Conservation (phyloP, 2,888 invertebrate genomes). For the Amphipoea lucens region DNA sequence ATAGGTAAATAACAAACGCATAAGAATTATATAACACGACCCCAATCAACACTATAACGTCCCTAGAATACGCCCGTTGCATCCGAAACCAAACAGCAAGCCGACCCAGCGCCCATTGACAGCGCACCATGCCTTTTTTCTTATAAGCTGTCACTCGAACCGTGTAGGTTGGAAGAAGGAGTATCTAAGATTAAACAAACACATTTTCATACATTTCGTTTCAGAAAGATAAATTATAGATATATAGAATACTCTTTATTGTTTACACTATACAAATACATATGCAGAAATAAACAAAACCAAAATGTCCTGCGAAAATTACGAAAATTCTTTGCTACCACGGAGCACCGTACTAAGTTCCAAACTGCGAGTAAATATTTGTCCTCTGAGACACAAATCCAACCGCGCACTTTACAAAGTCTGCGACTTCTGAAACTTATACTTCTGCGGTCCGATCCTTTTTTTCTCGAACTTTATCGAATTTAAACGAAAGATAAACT, state of each 20-base stretch:
- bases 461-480: constrained; percentile 52
- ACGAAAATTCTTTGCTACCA: neutral
- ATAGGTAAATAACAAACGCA: too few relatives aligned
- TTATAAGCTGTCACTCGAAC: too few relatives aligned
- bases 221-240: neutral
- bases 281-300: neutral
- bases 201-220: neutral
- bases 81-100: too few relatives aligned
- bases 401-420: constrained; percentile 8
- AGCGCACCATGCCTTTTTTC: too few relatives aligned
- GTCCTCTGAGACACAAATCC: constrained; percentile 20
- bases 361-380: constrained; percentile 15
- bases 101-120: too few relatives aligned
- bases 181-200: too few relatives aligned
- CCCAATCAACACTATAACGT: too few relatives aligned
- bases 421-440: constrained; percentile 13
- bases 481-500: constrained; percentile 49
- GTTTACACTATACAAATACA: neutral
- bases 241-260: neutral
- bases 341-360: neutral
- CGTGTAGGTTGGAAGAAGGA: too few relatives aligned
- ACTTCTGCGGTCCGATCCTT: constrained; percentile 35
- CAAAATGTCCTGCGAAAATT: neutral
- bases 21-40: too few relatives aligned
- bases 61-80: too few relatives aligned